Conservation (phyloP, 2,113 vertebrate species). For the Dolichallabes microphthalmus region DNA sequence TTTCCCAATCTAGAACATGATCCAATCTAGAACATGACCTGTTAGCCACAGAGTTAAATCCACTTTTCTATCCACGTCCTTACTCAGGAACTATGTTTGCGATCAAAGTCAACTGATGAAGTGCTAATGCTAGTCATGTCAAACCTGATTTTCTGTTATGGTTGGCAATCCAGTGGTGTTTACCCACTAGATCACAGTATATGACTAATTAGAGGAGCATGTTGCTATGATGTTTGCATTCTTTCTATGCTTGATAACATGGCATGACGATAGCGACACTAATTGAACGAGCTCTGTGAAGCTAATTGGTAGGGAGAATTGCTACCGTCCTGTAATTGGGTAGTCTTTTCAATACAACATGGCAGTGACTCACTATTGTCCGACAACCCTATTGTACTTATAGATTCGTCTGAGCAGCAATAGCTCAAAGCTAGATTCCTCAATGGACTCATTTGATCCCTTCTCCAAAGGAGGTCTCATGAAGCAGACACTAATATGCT, state of each 20-base stretch:
- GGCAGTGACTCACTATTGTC: neutral
- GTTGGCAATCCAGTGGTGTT: conserved; percentile 6
- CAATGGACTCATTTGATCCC: neutral
- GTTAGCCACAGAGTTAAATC: neutral
- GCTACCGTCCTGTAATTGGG: conserved; percentile 8
- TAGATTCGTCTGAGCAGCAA: neutral
- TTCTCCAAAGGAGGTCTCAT: neutral
- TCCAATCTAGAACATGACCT: neutral
- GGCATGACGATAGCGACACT: neutral
- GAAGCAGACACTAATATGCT: conserved; percentile 44
- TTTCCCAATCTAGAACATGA: neutral
- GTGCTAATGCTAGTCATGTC: neutral
- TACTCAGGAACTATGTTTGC: no score
- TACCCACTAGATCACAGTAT: neutral
- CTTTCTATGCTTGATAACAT: neutral
- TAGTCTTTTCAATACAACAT: conserved; percentile 12
- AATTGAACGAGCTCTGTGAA: conserved; percentile 8
- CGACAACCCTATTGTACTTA: neutral
- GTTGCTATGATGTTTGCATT: neutral
- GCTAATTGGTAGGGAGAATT: neutral
- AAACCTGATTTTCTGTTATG: neutral
- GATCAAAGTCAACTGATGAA: no score
- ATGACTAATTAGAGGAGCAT: conserved; percentile 11
- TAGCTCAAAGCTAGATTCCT: conserved; percentile 12
- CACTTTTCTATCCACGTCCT: no score